Evolutionary conservation across 53 echinoderm and acorn worm genomes (phyloP).

Genomic region (Antedon mediterranea): DNA sequence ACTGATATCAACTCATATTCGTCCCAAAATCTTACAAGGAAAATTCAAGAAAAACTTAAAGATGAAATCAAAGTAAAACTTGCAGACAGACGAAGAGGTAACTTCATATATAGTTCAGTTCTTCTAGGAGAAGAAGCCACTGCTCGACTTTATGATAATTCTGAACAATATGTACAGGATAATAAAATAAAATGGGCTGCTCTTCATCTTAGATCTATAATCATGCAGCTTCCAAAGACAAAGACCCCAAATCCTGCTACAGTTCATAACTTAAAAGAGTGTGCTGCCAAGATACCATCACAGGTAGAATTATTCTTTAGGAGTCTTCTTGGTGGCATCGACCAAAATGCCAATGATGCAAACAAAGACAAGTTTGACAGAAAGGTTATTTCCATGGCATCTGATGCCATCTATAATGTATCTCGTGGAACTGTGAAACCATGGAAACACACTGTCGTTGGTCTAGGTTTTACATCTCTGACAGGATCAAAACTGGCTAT

Average conservation of each 20-base stretch:
- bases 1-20: conserved; percentile 15
- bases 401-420: conserved; percentile 43
- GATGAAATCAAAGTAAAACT: conserved; percentile 4
- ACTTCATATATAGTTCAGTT: conserved; percentile 19
- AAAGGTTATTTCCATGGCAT: conserved; percentile 43
- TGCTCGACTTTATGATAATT: conserved; percentile 13
- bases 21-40: conserved; percentile 21
- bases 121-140: conserved; percentile 24
- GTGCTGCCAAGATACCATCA: conserved; percentile 30
- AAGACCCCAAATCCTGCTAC: conserved; percentile 34
- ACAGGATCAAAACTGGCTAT: conserved; percentile 39
- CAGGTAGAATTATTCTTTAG: conserved; percentile 39
- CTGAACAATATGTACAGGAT: conserved; percentile 10
- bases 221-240: conserved; percentile 27
- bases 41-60: conserved; percentile 20
- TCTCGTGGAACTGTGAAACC: conserved; percentile 37
- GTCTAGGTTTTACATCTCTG: conserved; percentile 37
- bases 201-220: conserved; percentile 32
- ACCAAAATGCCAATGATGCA: not conserved
- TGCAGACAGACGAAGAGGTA: conserved; percentile 8
- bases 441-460: conserved; percentile 47
- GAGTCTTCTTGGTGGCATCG: conserved; percentile 15
- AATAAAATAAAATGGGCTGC: conserved; percentile 33
- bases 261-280: conserved; percentile 35
- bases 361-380: conserved; percentile 22